Conservation (phyloP, 2,113 vertebrate species). For the Morphnarchus princeps region DNA sequence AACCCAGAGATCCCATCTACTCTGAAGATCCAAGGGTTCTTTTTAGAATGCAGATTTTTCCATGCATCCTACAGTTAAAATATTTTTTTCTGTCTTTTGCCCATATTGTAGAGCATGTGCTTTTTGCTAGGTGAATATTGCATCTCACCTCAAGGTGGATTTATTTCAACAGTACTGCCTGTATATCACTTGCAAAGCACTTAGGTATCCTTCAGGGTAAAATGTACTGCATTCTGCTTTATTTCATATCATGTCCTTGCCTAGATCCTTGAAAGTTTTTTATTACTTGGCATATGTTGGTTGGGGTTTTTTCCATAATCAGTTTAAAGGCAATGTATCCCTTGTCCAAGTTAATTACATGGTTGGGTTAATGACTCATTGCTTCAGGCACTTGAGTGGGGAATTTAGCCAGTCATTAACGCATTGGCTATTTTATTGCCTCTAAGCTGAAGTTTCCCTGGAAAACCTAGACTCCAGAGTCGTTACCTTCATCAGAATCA, state of each 20-base stretch:
- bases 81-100: background rate
- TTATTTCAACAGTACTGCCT: background rate
- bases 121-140: background rate
- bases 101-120: background rate
- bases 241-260: background rate
- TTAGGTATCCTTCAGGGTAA: background rate
- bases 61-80: background rate
- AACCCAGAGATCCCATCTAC: background rate
- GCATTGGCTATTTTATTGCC: background rate
- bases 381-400: background rate
- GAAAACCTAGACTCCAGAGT: background rate
- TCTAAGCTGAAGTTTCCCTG: background rate
- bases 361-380: slow-evolving; percentile 37
- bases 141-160: background rate
- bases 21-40: background rate
- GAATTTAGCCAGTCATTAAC: background rate
- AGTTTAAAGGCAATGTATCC: slow-evolving; percentile 13
- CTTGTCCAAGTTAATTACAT: slow-evolving; percentile 34
- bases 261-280: slow-evolving; percentile 17
- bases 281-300: slow-evolving; percentile 7
- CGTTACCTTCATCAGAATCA: background rate
- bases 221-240: background rate
- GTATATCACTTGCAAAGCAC: background rate
- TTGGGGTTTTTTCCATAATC: background rate
- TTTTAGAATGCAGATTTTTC: background rate